These are phyloP conservation scores for Hydrochoerus hydrochaeris DNA, from an alignment of 2,113 vertebrate species.

Conservation along the genomic window DNA sequence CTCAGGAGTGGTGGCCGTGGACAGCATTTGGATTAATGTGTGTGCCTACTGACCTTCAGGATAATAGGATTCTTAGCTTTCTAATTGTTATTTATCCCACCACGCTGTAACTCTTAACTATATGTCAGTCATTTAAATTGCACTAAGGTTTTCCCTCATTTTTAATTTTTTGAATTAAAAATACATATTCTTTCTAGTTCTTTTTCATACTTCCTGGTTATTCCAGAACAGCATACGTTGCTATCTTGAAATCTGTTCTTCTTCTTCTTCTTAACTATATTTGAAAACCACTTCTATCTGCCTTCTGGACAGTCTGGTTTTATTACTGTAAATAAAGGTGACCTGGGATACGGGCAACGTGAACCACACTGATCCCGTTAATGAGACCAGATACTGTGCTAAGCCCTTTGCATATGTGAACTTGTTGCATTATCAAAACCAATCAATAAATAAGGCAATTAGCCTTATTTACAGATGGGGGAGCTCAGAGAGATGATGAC, in stretches of 20 bases:
- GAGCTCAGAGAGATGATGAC: background rate
- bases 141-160: background rate
- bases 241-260: slow-evolving; percentile 22
- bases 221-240: background rate
- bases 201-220: background rate
- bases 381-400: background rate
- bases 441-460: background rate
- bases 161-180: slow-evolving; percentile 12
- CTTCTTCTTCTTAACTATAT: background rate
- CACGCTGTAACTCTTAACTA: slow-evolving; percentile 13
- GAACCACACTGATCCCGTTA: background rate
- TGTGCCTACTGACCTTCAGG: background rate
- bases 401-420: background rate
- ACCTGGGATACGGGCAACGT: background rate
- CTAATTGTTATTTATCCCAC: background rate
- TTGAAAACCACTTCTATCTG: background rate
- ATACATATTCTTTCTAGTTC: background rate
- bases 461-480: background rate
- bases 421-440: background rate
- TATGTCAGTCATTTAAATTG: slow-evolving; percentile 42
- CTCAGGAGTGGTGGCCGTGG: background rate
- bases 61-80: background rate
- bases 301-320: background rate
- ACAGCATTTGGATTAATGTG: background rate
- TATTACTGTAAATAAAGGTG: background rate